Evolutionary conservation across 2,113 vertebrate species (phyloP), one percentile per base, ranked within the genome.

Genomic region (Stegostoma tigrinum): DNA sequence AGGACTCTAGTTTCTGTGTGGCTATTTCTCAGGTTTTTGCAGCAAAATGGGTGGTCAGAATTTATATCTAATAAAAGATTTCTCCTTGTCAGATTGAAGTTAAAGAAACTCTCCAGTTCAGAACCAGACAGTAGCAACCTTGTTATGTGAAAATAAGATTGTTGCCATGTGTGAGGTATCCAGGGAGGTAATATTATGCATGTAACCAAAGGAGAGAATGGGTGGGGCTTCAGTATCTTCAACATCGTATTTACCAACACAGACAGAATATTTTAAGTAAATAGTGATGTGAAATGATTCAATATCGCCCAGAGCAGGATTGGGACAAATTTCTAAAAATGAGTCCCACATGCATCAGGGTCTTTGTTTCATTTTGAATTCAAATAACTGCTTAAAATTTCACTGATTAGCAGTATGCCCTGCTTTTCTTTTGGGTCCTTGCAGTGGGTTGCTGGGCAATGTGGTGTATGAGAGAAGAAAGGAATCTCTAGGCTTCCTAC

Each of bases 361-460:
- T 27, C 48, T 61, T 67, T 67, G 17, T 38, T 68, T 94, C 27
- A 52, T 64, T 90, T 61, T 30, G 86, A 42, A 70, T 23, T 72
- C 70, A 95, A 94, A 68, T 68, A 23, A 68, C n/a, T 45, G 21
- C 23, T 94, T 91, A 68, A 67, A 67, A 45, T 45, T n/a, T 42
- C 23, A 72, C 45, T 94, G 38, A 27, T 95, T 48, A 68, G 48
- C 23, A 48, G 17, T 24, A 17, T 48, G 23, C 67, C 72, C 52
- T 72, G 42, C 42, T 72, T 34, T 52, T 15, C 17, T 52, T 95
- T 48, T 14, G 48, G 45, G 52, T 68, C 14, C 52, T 27, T 48
- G 30, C 42, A 72, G 42, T 52, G 38, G 68, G 94, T 95, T 95
- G 94, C 94, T 68, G 72, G 67, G 94, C 94, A 95, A 95, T 95